Evolutionary conservation across 1,140 invertebrate genomes (phyloP), one percentile per base, ranked within the genome.

Genomic region (Halotydeus destructor): DNA sequence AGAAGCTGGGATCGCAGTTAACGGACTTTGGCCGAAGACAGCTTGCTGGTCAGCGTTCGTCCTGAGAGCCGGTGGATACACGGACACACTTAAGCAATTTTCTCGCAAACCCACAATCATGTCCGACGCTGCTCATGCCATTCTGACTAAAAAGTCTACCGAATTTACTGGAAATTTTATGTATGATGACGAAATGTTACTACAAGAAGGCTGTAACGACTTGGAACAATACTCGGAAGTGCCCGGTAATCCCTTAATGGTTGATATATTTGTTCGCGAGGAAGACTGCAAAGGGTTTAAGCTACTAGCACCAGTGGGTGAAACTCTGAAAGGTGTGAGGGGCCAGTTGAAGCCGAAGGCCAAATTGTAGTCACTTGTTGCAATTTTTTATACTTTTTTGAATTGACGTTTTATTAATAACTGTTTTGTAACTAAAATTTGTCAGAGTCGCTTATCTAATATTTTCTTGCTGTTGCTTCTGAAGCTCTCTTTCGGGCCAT

Each of bases 1-100:
- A 52, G 59, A 67, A 5, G 68, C 75, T 43, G 75, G 76, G 37
- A 78, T 99, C 49, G 86, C 77, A 30, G 88, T 97, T 0, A 99
- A 99, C 65, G 84, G 89, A 3, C 63, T 99, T 0, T 99, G 93
- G 93, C 91, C 91, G 1, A 74, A 69, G 58, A 94, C 86, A 55
- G n/a, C n/a, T n/a, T n/a, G n/a, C n/a, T n/a, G n/a, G n/a, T n/a
- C n/a, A n/a, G n/a, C n/a, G n/a, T n/a, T n/a, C n/a, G n/a, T n/a
- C n/a, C n/a, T n/a, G n/a, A n/a, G n/a, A n/a, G n/a, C n/a, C n/a
- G 86, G 78, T 6, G 93, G 97, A 55, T 71, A 75, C 43, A 98
- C 91, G 1, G 88, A 91, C 22, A 93, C 93, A 1, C 86, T 94
- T 11, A 68, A 49, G 67, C 72, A 54, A 18, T 57, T 61, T 30